These are phyloP conservation scores for Chalcosyrphus nemorum DNA, from an alignment of 2,888 invertebrate genomes.

Conservation along the genomic window DNA sequence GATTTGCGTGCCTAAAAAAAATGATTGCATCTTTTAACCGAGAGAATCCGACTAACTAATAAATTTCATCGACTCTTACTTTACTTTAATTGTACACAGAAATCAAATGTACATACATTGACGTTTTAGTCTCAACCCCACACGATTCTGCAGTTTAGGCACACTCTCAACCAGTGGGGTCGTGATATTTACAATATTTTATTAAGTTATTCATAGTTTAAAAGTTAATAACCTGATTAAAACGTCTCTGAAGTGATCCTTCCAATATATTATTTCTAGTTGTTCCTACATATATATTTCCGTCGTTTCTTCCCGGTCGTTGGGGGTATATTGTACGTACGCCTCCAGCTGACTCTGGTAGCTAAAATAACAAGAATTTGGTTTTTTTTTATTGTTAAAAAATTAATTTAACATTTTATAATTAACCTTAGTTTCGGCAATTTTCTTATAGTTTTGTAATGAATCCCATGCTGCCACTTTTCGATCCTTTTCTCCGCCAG, in stretches of 20 bases:
- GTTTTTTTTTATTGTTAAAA: not conserved
- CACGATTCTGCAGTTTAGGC: too few species aligned
- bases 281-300: constrained; percentile 95
- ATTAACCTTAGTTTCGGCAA: constrained; percentile 92
- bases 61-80: too few species aligned
- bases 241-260: constrained; percentile 93
- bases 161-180: too few species aligned
- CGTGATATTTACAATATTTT: too few species aligned
- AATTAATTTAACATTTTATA: not conserved
- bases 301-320: constrained; percentile 93
- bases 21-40: too few species aligned
- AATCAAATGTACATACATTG: too few species aligned
- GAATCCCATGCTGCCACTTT: constrained; percentile 97
- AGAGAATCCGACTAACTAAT: too few species aligned
- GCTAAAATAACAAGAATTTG: constrained; percentile 84
- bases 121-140: too few species aligned
- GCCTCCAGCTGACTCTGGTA: constrained; percentile 94
- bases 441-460: constrained; percentile 93
- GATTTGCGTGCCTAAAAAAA: too few species aligned
- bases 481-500: constrained; percentile 94
- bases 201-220: too few species aligned
- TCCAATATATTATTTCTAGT: constrained; percentile 94
- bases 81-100: too few species aligned
- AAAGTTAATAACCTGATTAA: too few species aligned
- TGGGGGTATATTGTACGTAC: constrained; percentile 95